Evolutionary conservation across 1,140 invertebrate genomes (phyloP), one percentile per base, ranked within the genome.

Genomic region (Hermetia illucens): DNA sequence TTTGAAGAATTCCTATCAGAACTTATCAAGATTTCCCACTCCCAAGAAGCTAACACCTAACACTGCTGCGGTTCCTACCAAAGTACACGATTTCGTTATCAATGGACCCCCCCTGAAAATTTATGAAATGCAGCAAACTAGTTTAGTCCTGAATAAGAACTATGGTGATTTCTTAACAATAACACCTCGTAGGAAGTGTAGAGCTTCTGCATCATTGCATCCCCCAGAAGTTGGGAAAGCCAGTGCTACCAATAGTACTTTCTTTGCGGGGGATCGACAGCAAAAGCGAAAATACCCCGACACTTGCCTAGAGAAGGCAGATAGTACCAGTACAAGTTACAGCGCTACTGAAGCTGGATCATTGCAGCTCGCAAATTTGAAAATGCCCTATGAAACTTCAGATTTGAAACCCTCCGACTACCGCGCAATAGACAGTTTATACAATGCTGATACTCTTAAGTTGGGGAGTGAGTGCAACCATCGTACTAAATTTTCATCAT

Each of bases 371-470:
- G n/a, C n/a, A n/a, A n/a, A n/a, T n/a, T n/a, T n/a, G n/a, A n/a
- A n/a, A n/a, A 39, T 42, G 17, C 38, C 34, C n/a, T 43, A 44
- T 15, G 45, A 48, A 16, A 43, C 25, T 32, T 34, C 41, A 33
- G 31, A 39, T n/a, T n/a, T 17, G 18, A 43, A 38, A 33, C 42
- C 44, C 10, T 39, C 42, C 6, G 47, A 50, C 20, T 50, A 50
- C 20, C 43, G 47, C 25, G 43, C 47, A 21, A 51, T 52, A 47
- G 51, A 53, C 19, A 46, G 42, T 2, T 25, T 53, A 4, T 47
- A 49, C 31, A 53, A 53, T 37, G 43, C 45, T 2, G 51, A 53
- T 30, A 53, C 51, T 1, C 38, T 53, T 10, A 47, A 47, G 3
- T 49, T 53, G 10, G 51, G 51, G n/a, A n/a, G n/a, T n/a, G n/a